These are phyloP conservation scores for Deladenus siricidicola DNA, from an alignment of 2,888 invertebrate species.

Conservation along the genomic window DNA sequence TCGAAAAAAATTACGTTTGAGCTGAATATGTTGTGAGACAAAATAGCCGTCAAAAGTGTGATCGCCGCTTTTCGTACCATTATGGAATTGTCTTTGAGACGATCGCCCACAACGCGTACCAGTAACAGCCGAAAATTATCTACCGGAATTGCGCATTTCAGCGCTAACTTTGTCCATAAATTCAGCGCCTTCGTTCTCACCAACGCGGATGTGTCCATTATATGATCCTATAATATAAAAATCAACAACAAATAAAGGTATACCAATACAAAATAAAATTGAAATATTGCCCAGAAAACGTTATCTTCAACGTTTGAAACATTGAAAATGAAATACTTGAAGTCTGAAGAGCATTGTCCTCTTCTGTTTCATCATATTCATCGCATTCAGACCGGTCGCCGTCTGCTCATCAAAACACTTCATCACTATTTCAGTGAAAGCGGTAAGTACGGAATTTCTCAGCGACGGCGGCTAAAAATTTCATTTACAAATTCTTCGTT, in stretches of 20 bases:
- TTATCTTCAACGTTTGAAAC: too few relatives aligned
- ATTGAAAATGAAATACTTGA: background rate
- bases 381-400: background rate
- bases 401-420: constrained; percentile 6
- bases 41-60: constrained; percentile 66
- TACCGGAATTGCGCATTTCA: constrained; percentile 56
- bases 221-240: constrained; percentile 61
- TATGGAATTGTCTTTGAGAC: constrained; percentile 74
- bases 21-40: constrained; percentile 71
- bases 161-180: constrained; percentile 72
- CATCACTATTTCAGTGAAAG: constrained; percentile 12
- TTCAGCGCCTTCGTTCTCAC: constrained; percentile 75
- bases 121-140: constrained; percentile 10
- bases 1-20: constrained; percentile 29
- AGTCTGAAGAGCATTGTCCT: constrained; percentile 9
- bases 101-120: constrained; percentile 54
- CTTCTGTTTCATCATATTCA: constrained; percentile 8
- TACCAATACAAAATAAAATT: too few relatives aligned
- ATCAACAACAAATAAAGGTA: background rate
- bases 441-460: constrained; percentile 15
- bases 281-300: too few relatives aligned
- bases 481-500: too few relatives aligned
- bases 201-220: constrained; percentile 74
- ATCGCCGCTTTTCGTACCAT: constrained; percentile 77
- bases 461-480: constrained; percentile 15